Evolutionary conservation across 2,888 invertebrate genomes (phyloP), one percentile per base, ranked within the genome.

Genomic region (Hyposoter didymator): DNA sequence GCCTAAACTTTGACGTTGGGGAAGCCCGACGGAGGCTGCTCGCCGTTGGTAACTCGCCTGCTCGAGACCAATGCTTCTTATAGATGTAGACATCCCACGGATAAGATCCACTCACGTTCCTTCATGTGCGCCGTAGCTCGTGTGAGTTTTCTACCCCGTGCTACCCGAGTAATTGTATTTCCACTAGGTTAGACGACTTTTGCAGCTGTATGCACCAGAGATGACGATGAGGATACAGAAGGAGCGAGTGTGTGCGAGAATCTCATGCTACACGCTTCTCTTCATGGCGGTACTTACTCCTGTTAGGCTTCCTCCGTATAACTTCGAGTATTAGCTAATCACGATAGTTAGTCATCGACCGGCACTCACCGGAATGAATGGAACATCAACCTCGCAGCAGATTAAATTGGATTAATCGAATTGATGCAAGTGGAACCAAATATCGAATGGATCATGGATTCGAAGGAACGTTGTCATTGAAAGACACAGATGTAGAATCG

Each of bases 1-100:
- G n/a, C 59, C 59, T 74, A 87, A 91, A 91, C 90, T 91, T 92
- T 87, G 85, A 80, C 85, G 88, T 84, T 82, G 74, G 83, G 83
- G 86, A 79, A 87, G 87, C 83, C 74, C 87, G 85, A 82, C 86
- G 66, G 49, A 80, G 85, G 75, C 80, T 84, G 74, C 76, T 85
- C 84, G 80, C 86, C 78, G 82, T 66, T 83, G 85, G 67, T 82
- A 84, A 78, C 84, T 80, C 81, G 55, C 59, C 49, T 52, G 66
- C 62, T 35, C 72, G 75, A 70, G 45, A 59, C 55, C 70, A 52
- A 72, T 49, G 67, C 22, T 76, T 55, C 47, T n/a, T 52, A 14
- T 74, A 76, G 43, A 22, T 45, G 59, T 28, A 59, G 28, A 59
- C 76, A 64, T 78, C 67, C 43, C 35, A 22, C 47, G 78, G 52